Evolutionary conservation across 2,888 invertebrate genomes (phyloP), one percentile per base, ranked within the genome.

Genomic region (Bursaphelenchus okinawaensis): DNA sequence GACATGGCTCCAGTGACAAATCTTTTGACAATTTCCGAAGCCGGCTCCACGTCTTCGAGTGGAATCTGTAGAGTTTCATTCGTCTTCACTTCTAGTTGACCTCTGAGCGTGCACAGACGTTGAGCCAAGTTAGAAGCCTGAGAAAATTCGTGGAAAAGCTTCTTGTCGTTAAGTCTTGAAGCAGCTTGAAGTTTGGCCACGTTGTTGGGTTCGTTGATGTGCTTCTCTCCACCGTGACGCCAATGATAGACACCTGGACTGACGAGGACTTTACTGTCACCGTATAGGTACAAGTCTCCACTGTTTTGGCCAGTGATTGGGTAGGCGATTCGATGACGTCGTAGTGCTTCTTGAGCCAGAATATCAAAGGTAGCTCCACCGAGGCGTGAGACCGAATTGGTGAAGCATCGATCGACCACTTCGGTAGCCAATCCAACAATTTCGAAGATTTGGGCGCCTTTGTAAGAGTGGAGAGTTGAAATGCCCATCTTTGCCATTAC

Each of bases 401-500:
- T 90, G 86, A 98, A 98, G 84, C 96, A 91, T 91, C 75, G 64
- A 65, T 93, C 90, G 68, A 98, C 88, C 0, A 98, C 91, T 79
- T 96, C 94, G 67, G 90, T 88, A 50, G 90, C 89, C 55, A 98
- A 84, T 0, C 98, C 98, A 9, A 98, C 94, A 0, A 95, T 95
- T 85, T 98, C 98, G 83, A 98, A 98, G 78, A 98, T 98, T 86
- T 98, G 98, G 0, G 98, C 98, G 70, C 94, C 92, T 84, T 85
- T 23, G 28, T 66, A 58, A 67, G 27, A 23, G 62, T 62, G 62
- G 24, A 62, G 50, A 12, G 86, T 95, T 96, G 85, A 94, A 82
- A 98, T 98, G 65, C 98, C 98, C 98, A 98, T 98, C 84, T 98
- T 98, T 6, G 98, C 96, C 96, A 98, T 98, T 31, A 89, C 92